phyloP scores from a whole-genome alignment of 2,797 vertebrate species.

The Chaetodon trifasciatus region DNA sequence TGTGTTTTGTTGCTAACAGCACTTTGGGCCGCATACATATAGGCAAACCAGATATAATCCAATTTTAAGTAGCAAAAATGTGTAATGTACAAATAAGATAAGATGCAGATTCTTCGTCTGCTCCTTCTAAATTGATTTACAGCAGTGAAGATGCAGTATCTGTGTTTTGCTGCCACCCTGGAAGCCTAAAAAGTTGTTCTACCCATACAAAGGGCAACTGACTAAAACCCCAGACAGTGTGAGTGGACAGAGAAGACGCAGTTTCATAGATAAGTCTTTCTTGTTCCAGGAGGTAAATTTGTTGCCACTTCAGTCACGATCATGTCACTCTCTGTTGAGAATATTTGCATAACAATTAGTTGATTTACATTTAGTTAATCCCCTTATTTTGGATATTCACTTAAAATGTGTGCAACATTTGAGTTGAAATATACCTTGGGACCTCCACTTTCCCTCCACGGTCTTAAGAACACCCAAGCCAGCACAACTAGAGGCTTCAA shows the following conservation, averaged over 20 bases:
- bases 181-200: background rate
- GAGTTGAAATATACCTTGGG: background rate
- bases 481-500: background rate
- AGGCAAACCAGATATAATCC: background rate
- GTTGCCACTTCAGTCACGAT: background rate
- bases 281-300: background rate
- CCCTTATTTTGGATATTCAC: background rate
- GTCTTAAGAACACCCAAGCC: background rate
- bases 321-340: background rate
- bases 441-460: no score
- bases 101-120: background rate
- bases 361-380: background rate
- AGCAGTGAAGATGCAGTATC: background rate
- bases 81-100: background rate
- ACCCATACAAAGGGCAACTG: background rate
- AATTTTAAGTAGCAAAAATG: background rate
- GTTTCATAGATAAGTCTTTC: background rate
- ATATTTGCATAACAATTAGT: background rate
- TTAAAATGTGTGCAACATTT: background rate
- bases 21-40: background rate
- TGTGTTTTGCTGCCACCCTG: background rate
- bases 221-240: background rate
- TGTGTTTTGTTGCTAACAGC: constrained; percentile 5
- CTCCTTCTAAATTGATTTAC: background rate
- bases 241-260: background rate